Base-by-base conservation (phyloP, 1,140 invertebrate species). In the Nautilus pompilius region DNA sequence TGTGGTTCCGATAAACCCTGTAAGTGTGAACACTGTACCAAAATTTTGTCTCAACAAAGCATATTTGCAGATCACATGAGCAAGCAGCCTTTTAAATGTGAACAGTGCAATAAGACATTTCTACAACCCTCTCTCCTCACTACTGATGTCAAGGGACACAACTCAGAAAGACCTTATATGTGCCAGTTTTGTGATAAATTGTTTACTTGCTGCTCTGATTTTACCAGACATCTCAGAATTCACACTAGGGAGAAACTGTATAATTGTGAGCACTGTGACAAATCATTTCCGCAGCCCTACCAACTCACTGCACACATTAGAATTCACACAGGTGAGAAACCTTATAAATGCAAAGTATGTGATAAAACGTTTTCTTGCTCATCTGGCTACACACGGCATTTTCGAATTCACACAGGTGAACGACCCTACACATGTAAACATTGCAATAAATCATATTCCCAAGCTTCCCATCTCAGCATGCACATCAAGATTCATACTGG, bases 151-250 rank as follows among this genome's bases (percentile, higher is more conserved):
- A n/a, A n/a, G 24, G 61, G 49, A 8, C 71, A 73, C 54, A 64
- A 65, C 8, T 67, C 69, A 13, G 72, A 93, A 77, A 84, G 91
- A 15, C 5, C 34, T 0, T 29, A 93, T 82, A 93, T 41, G n/a
- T 65, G 63, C 36, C 36, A 24, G 2, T 13, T 54, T 17, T 66
- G 65, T 58, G 41, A 45, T 2, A 66, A 62, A 34, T n/a, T 15
- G 2, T 66, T 66, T 29, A 20, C 59, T n/a, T 55, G 45, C 26
- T 62, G 36, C 13, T 30, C 34, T 5, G 48, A 59, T 28, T 41
- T 58, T 24, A 48, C 51, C 24, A 49, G 45, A 20, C 65, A 66
- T 36, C 51, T 58, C 28, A 91, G 87, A 54, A 87, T 88, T 48
- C 88, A 89, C 67, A 56, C 33, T 30, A 20, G 34, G 22, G 67